These are phyloP conservation scores for Puntigrus tetrazona DNA, from an alignment of 2,113 vertebrate genomes.

Conservation along the genomic window DNA sequence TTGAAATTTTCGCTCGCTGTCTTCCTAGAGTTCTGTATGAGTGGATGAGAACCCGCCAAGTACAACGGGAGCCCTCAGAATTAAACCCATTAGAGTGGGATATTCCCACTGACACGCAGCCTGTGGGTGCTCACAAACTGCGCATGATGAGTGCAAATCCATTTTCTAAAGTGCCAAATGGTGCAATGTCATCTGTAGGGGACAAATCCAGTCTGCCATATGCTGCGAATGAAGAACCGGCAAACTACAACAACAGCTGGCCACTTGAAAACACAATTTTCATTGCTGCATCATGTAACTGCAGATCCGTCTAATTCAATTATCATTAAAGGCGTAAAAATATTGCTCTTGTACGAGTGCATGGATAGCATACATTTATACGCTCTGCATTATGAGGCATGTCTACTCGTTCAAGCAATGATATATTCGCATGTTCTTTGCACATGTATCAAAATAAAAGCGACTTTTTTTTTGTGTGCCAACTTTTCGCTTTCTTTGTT, in stretches of 20 bases:
- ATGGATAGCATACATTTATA: neutral
- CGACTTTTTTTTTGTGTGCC: neutral
- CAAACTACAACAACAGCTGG: conserved; percentile 59
- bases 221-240: conserved; percentile 49
- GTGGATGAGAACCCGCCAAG: conserved; percentile 21
- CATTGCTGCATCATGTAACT: conserved; percentile 34
- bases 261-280: conserved; percentile 54
- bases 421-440: neutral
- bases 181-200: conserved; percentile 60
- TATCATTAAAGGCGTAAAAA: conserved; percentile 33
- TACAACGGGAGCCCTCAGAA: conserved; percentile 47
- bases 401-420: neutral
- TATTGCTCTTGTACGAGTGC: neutral
- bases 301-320: conserved; percentile 53
- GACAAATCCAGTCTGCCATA: conserved; percentile 53
- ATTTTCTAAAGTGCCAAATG: conserved; percentile 51
- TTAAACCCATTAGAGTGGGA: conserved; percentile 49
- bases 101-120: conserved; percentile 37
- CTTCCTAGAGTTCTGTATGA: conserved; percentile 20
- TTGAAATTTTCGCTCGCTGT: conserved; percentile 16
- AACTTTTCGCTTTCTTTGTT: conserved; percentile 50
- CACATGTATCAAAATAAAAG: neutral
- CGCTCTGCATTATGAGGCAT: neutral
- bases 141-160: conserved; percentile 31
- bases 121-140: conserved; percentile 30